Percentiles rank a stretch among this genome's conserved stretches.
Conservation (phyloP, 2,888 invertebrate species). For the Girardia tigrina region DNA sequence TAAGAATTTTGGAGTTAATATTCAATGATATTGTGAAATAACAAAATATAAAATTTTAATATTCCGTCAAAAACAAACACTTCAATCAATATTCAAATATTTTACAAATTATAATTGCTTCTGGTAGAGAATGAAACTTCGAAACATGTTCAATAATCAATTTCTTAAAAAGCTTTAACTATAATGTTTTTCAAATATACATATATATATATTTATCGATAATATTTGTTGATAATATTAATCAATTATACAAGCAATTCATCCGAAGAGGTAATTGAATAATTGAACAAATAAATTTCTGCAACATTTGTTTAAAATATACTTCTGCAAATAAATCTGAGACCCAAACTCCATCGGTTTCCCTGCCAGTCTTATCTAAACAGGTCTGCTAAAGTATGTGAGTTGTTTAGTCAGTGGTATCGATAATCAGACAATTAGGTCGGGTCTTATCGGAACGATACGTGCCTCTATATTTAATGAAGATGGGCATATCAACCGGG, state of each 20-base stretch:
- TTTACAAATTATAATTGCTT: too few species aligned
- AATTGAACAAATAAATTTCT: not conserved
- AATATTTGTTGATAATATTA: not conserved
- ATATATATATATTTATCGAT: too few species aligned
- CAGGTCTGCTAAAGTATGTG: slow-evolving; percentile 5
- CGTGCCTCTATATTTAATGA: slow-evolving; percentile 19
- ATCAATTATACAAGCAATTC: not conserved
- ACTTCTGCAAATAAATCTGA: not conserved
- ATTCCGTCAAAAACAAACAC: too few species aligned
- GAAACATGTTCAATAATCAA: too few species aligned
- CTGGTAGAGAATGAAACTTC: too few species aligned
- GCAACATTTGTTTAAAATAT: slow-evolving; percentile 1
- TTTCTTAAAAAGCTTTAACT: too few species aligned
- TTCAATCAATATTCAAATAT: too few species aligned
- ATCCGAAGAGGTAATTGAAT: not conserved
- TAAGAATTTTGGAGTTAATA: too few species aligned
- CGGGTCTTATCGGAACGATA: slow-evolving; percentile 1
- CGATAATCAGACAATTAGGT: slow-evolving; percentile 15
- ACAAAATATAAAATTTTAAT: too few species aligned
- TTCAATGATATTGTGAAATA: too few species aligned
- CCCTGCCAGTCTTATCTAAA: slow-evolving; percentile 6
- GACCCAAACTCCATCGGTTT: not conserved
- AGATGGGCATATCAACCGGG: slow-evolving; percentile 9
- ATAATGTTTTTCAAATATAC: too few species aligned
- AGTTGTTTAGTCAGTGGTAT: not conserved